phyloP scores from a whole-genome alignment of 2,888 invertebrate genomes.

The Lithodes maja region DNA sequence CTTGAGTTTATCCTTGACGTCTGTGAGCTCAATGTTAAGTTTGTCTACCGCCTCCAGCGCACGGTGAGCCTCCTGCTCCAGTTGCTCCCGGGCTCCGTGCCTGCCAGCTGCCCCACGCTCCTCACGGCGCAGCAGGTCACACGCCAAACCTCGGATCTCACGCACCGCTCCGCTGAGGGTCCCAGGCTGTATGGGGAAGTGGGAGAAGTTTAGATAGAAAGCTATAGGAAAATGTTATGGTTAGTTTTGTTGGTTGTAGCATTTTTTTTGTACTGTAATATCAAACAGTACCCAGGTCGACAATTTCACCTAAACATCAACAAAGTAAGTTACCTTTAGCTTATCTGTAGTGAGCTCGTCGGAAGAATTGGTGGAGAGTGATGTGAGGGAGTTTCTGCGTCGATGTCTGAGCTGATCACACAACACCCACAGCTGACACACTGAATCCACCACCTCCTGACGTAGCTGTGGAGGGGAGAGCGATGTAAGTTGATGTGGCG shows the following conservation, averaged over 20 bases:
- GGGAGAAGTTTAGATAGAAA: too few relatives aligned
- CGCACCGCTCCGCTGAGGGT: conserved; percentile 72
- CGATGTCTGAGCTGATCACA: conserved; percentile 74
- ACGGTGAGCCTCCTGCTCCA: conserved; percentile 74
- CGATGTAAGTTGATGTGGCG: neutral
- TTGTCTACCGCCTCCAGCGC: conserved; percentile 75
- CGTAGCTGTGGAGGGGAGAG: conserved; percentile 73
- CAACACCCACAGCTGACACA: conserved; percentile 75
- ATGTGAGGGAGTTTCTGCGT: conserved; percentile 69
- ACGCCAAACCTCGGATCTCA: conserved; percentile 74
- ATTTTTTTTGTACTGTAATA: too few relatives aligned
- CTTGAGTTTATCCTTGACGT: conserved; percentile 68
- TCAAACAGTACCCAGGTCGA: too few relatives aligned
- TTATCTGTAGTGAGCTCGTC: conserved; percentile 69
- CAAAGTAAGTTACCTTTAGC: conserved; percentile 56
- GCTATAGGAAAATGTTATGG: too few relatives aligned
- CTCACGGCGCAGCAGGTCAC: conserved; percentile 74
- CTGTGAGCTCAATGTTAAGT: conserved; percentile 82
- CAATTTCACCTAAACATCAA: too few relatives aligned
- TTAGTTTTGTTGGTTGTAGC: too few relatives aligned
- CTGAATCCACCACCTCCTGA: conserved; percentile 76
- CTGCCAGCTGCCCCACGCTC: conserved; percentile 78
- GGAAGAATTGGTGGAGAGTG: conserved; percentile 70
- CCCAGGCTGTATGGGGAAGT: conserved; percentile 51
- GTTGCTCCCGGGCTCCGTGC: conserved; percentile 65